Evolutionary conservation across 1,140 invertebrate genomes (phyloP).

Genomic region (Cephus cinctus): DNA sequence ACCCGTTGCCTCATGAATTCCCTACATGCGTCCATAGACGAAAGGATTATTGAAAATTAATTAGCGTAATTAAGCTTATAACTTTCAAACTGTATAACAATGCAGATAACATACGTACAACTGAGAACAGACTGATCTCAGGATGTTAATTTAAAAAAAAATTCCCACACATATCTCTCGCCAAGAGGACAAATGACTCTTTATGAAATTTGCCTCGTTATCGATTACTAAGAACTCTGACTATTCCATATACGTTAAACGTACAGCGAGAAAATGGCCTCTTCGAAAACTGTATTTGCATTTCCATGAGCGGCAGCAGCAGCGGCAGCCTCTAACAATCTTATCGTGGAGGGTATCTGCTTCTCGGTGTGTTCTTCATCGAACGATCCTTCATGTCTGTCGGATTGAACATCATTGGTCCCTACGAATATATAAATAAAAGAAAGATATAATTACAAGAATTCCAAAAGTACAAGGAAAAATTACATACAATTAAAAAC

Average conservation of each 20-base stretch:
- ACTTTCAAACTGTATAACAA: too few relatives aligned
- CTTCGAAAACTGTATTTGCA: neutral
- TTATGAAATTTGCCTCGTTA: neutral
- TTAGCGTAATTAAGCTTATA: neutral
- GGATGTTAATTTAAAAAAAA: neutral
- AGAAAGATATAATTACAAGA: neutral
- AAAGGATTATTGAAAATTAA: too few relatives aligned
- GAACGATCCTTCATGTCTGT: conserved; percentile 40
- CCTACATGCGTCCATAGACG: too few relatives aligned
- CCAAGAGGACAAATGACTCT: neutral
- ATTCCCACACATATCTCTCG: neutral
- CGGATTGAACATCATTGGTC: conserved; percentile 49
- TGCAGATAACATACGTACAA: too few relatives aligned
- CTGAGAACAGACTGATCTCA: too few relatives aligned
- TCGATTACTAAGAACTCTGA: neutral
- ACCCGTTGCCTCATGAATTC: too few relatives aligned
- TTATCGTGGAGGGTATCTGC: conserved; percentile 45
- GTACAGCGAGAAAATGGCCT: neutral
- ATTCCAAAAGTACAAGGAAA: neutral
- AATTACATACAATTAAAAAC: neutral
- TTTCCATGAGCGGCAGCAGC: neutral
- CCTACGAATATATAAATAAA: conserved; percentile 25
- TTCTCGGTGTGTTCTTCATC: conserved; percentile 30
- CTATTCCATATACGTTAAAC: neutral
- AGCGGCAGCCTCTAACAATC: neutral